Evolutionary conservation across 1,140 invertebrate genomes (phyloP).

Genomic region (Scaptomyza hsui): DNA sequence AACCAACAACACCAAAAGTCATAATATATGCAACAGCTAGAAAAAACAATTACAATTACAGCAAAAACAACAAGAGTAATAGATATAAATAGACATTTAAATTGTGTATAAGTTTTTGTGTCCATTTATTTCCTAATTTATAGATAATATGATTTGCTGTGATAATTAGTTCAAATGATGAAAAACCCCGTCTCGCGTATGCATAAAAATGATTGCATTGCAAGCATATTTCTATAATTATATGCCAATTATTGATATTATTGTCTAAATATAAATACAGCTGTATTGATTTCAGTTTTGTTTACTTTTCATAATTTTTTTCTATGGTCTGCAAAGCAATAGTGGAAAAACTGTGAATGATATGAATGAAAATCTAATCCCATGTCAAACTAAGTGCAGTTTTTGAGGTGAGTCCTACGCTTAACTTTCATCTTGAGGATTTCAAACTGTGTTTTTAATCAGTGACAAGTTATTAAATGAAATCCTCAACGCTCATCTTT

Average conservation of each 20-base stretch:
- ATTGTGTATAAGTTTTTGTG: slow-evolving; percentile 20
- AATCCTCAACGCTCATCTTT: not conserved
- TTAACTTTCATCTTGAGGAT: no score
- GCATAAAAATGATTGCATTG: slow-evolving; percentile 13
- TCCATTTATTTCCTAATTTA: slow-evolving; percentile 8
- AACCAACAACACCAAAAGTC: slow-evolving; percentile 16
- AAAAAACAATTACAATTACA: slow-evolving; percentile 12
- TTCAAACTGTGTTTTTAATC: not conserved
- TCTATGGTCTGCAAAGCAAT: not conserved
- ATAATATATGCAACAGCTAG: slow-evolving; percentile 4
- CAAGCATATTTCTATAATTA: not conserved
- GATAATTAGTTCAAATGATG: not conserved
- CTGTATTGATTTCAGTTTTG: not conserved
- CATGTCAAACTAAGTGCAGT: not conserved
- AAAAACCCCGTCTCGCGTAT: not conserved
- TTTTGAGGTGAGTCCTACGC: no score
- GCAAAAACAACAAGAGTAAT: slow-evolving; percentile 17
- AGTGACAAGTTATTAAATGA: not conserved
- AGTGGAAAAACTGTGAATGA: not conserved
- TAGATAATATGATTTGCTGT: slow-evolving; percentile 3
- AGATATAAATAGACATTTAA: slow-evolving; percentile 13
- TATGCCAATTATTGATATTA: slow-evolving; percentile 6
- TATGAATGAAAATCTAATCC: not conserved
- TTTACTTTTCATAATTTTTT: not conserved
- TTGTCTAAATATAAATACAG: not conserved